Evolutionary conservation across 2,113 vertebrate species (phyloP), one percentile per base, ranked within the genome.

Genomic region (Crotalus helleri): DNA sequence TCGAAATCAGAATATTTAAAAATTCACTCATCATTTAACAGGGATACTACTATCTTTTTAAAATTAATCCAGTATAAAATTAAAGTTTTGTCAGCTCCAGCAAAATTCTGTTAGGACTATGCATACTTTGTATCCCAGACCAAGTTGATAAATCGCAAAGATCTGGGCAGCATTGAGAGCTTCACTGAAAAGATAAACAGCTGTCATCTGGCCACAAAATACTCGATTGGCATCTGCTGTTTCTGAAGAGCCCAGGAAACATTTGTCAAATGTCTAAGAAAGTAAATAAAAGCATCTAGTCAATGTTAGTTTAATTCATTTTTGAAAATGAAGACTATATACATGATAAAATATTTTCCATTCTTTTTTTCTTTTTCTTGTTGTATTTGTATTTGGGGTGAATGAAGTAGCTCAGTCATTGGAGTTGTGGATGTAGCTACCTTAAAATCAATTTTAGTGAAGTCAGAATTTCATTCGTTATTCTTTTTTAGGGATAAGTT

Each of bases 161-260:
- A 99, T 99, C 96, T 99, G 99, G 96, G 99, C 99, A 54, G 99
- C 99, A 64, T 98, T 99, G 93, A 99, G 99, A 94, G 98, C 98
- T 94, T 99, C 99, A 94, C 98, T 98, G 64, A 99, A 99, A 95
- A 99, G 98, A 96, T 99, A 99, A 95, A 99, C 98, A 0, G 99
- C 98, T 58, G 99, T 98, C 99, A 99, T 99, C 96, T 99, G 99
- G 61, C 99, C 99, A 94, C 99, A 99, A 95, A 99, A 99, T 86
- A 99, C 99, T 69, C 99, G 98, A 95, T 99, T 99, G 93, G 98
- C 98, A 94, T 99, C 99, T 33, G 99, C 99, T 8, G 99, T 99
- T 98, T 99, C 99, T 13, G 99, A 99, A 1, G 99, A 99, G 49
- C 99, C 99, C 96, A 99, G 98, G 98, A 99, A 99, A 97, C 99